These are phyloP conservation scores for Neosalanx taihuensis DNA, from an alignment of 2,797 vertebrate species.

Conservation along the genomic window DNA sequence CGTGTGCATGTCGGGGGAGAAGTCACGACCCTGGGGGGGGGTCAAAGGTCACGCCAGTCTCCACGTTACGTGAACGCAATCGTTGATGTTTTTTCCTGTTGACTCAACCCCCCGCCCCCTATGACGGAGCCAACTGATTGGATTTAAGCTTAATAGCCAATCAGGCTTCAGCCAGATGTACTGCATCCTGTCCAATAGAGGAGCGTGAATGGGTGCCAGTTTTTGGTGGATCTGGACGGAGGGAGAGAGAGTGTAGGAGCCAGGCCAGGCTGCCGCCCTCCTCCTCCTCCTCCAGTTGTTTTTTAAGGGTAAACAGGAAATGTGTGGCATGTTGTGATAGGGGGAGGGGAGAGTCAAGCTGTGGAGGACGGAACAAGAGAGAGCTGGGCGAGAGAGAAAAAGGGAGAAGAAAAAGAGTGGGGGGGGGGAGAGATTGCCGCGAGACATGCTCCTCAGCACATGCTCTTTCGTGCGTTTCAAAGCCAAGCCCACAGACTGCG, in stretches of 20 bases:
- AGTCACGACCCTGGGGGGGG: conserved; percentile 14
- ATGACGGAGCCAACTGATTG: conserved; percentile 34
- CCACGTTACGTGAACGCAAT: conserved; percentile 50
- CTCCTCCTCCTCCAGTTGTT: conserved; percentile 50
- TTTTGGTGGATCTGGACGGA: conserved; percentile 14
- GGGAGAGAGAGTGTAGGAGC: conserved; percentile 30
- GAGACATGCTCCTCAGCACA: neutral
- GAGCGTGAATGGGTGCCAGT: neutral
- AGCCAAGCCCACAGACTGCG: neutral
- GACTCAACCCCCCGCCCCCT: conserved; percentile 29
- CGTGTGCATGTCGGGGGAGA: neutral
- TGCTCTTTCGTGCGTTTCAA: neutral
- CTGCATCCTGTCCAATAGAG: neutral
- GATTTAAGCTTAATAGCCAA: conserved; percentile 34
- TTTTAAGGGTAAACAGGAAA: conserved; percentile 76
- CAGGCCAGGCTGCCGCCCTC: conserved; percentile 20
- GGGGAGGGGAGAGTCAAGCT: conserved; percentile 43
- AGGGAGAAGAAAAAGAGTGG: conserved; percentile 25
- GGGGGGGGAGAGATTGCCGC: neutral
- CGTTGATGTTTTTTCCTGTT: conserved; percentile 48
- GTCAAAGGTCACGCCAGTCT: conserved; percentile 55
- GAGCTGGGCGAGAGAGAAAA: conserved; percentile 6
- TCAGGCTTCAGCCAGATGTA: conserved; percentile 13
- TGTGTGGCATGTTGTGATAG: conserved; percentile 56
- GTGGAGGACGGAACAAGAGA: conserved; percentile 6